Base-by-base conservation (phyloP, 2,888 invertebrate genomes). In the Acanthosepion esculentum region DNA sequence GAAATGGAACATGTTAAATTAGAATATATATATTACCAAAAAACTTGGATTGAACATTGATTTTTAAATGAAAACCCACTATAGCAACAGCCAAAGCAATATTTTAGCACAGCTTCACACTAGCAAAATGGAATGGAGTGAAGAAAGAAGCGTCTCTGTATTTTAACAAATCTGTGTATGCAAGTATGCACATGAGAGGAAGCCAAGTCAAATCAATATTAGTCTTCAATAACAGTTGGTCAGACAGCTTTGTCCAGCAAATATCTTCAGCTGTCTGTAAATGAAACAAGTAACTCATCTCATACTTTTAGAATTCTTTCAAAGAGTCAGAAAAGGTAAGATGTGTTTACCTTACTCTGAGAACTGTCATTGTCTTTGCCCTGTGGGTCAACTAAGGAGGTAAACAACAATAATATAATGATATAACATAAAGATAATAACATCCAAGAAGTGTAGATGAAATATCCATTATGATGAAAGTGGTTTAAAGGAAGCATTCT, bases 191-290 rank as follows among this genome's bases (percentile, higher is more conserved):
- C n/a, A 78, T 18, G 93, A 93, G 48, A 93, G 53, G 18, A 50
- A 53, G 93, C 93, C 93, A 93, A 93, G 93, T 33, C 50, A 93
- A 93, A 93, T 93, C 93, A 93, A 93, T 93, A 93, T 93, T 93
- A 53, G 48, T 48, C 93, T 93, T 53, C 93, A 93, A 93, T 93
- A 93, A 93, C 93, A 53, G 53, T 93, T 93, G 48, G 48, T 93
- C 48, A 53, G 53, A 93, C 93, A 18, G 53, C 93, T 93, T 93
- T 93, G 93, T 93, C 93, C 93, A 93, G n/a, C 53, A 93, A 93
- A 93, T 93, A 93, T 93, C 93, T 93, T 93, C 29, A 50, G 93
- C 48, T 53, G 93, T 93, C 93, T 93, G 93, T 48, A 33, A 93
- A 78, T 78, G n/a, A 33, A 78, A 78, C 78, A 78, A n/a, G 78